Percentiles rank a stretch among this genome's conserved stretches.
Conservation (phyloP, 1,140 invertebrate genomes). For the Drosophila pruinosa region DNA sequence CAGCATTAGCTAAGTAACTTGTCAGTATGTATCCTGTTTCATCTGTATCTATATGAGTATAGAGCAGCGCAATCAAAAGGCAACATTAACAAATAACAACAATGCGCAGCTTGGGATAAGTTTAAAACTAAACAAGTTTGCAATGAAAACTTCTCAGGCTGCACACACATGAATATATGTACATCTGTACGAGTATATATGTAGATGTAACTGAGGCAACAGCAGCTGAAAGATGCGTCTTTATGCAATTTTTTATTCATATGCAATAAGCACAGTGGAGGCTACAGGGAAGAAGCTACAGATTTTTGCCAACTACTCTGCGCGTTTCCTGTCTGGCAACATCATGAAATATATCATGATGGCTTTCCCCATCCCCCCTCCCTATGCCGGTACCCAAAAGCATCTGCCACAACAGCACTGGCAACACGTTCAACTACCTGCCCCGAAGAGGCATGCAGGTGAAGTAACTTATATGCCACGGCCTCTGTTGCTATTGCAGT, state of each 20-base stretch:
- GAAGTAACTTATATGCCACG: constrained; percentile 71
- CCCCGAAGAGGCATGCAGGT: constrained; percentile 61
- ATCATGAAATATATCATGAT: constrained; percentile 55
- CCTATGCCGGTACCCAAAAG: constrained; percentile 7
- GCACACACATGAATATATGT: background rate
- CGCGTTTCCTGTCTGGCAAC: constrained; percentile 71
- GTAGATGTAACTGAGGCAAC: constrained; percentile 27
- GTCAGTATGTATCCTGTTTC: background rate
- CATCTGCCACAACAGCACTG: constrained; percentile 15
- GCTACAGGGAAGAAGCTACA: background rate
- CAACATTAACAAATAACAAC: constrained; percentile 36
- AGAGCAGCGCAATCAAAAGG: constrained; percentile 53
- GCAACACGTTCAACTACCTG: constrained; percentile 48
- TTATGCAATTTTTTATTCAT: constrained; percentile 68
- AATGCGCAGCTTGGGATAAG: constrained; percentile 3
- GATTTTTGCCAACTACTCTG: constrained; percentile 44
- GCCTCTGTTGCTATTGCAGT: constrained; percentile 24
- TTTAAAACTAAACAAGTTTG: constrained; percentile 63
- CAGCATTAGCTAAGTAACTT: background rate
- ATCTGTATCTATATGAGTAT: constrained; percentile 47
- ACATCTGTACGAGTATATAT: background rate
- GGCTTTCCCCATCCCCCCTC: background rate
- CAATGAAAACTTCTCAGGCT: constrained; percentile 71
- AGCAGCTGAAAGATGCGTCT: constrained; percentile 48
- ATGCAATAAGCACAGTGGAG: constrained; percentile 23